Percentiles rank a stretch among this genome's conserved stretches.
Conservation (phyloP, 2,797 vertebrate species). For the Danio tinwini region DNA sequence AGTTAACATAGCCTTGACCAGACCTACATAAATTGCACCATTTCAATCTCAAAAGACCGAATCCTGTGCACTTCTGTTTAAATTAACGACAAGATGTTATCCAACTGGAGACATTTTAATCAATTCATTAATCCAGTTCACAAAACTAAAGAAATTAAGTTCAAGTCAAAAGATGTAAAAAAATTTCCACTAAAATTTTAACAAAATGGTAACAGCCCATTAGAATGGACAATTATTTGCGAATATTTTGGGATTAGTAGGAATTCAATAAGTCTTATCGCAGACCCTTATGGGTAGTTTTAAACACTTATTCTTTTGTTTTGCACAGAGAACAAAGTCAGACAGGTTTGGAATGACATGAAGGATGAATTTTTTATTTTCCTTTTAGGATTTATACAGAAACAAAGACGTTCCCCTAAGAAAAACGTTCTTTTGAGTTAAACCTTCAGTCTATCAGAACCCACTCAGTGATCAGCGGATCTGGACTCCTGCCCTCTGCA, state of each 20-base stretch:
- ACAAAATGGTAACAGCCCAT: too few species aligned
- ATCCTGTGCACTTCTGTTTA: too few species aligned
- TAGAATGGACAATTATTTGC: background rate
- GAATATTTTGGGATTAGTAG: background rate
- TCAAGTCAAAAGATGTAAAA: too few species aligned
- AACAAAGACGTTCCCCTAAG: background rate
- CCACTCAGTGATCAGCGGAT: background rate
- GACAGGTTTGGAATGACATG: background rate
- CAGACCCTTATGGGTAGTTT: background rate
- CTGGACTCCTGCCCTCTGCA: constrained; percentile 37
- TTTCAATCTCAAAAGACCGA: too few species aligned
- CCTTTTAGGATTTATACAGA: background rate
- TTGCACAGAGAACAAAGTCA: background rate
- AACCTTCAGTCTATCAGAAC: constrained; percentile 23
- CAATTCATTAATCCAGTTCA: background rate
- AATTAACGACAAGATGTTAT: too few species aligned
- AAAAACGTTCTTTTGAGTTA: background rate
- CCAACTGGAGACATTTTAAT: background rate
- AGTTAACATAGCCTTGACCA: background rate
- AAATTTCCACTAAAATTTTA: too few species aligned
- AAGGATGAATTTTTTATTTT: background rate
- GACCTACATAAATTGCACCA: too few species aligned
- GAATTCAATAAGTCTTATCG: background rate
- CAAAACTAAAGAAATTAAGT: too few species aligned
- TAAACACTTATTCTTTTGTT: background rate